Evolutionary conservation across 1,140 invertebrate genomes (phyloP).

Genomic region (Ylistrum balloti): DNA sequence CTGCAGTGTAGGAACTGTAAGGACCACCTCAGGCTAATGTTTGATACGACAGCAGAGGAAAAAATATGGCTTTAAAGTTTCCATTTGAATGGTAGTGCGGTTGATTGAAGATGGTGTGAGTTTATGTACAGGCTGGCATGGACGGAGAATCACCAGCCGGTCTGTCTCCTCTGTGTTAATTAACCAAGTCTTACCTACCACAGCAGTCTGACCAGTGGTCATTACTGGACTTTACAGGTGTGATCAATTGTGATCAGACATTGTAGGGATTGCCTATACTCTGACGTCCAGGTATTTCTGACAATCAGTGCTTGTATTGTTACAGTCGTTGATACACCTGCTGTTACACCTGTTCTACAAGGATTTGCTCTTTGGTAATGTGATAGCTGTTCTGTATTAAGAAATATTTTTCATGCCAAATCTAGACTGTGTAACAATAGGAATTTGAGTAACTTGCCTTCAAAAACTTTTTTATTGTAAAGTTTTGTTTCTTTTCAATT

Average conservation of each 20-base stretch:
- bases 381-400: neutral
- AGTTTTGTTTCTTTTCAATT: neutral
- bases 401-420: neutral
- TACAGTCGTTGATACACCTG: neutral
- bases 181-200: neutral
- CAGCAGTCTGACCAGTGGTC: neutral
- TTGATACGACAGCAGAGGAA: neutral
- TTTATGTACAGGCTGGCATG: neutral
- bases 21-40: too few relatives aligned
- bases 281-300: neutral
- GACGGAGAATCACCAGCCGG: neutral
- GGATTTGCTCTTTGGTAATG: neutral
- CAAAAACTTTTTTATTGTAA: neutral
- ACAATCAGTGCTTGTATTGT: slow-evolving; percentile 4
- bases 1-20: neutral
- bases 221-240: neutral
- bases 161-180: neutral
- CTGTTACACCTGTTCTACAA: neutral
- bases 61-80: neutral
- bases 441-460: neutral
- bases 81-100: neutral
- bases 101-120: neutral
- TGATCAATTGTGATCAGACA: too few relatives aligned
- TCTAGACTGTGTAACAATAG: neutral
- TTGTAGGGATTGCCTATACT: too few relatives aligned